These are phyloP conservation scores for Lagopus leucura DNA, from an alignment of 2,113 vertebrate genomes.

Conservation along the genomic window DNA sequence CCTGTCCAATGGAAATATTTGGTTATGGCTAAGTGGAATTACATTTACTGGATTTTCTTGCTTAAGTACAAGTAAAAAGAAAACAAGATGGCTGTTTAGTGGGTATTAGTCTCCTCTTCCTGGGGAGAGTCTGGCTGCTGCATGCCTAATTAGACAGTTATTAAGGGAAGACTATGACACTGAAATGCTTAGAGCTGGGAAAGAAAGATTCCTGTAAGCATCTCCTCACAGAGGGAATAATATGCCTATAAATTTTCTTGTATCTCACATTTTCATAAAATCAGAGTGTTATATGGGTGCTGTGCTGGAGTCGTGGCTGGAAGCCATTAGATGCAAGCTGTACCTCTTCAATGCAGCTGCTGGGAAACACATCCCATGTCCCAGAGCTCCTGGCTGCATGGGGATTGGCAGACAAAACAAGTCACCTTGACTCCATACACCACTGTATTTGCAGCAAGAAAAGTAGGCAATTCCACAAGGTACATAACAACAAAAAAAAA, in stretches of 20 bases:
- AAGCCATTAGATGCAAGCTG: neutral
- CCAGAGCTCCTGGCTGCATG: neutral
- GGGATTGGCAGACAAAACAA: neutral
- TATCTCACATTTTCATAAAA: neutral
- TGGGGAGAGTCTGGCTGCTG: neutral
- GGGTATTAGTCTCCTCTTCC: neutral
- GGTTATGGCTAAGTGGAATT: neutral
- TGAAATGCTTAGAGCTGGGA: neutral
- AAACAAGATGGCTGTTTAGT: constrained; percentile 14
- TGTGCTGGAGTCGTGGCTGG: neutral
- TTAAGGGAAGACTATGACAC: neutral
- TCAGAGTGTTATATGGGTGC: neutral
- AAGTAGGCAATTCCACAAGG: neutral
- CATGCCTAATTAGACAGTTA: neutral
- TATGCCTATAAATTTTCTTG: neutral
- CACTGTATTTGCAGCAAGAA: neutral
- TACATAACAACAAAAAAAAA: neutral
- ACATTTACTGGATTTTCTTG: constrained; percentile 33
- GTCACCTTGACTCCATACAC: neutral
- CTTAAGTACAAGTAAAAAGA: neutral
- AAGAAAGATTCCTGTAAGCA: neutral
- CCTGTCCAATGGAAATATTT: neutral
- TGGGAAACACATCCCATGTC: neutral
- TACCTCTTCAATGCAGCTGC: neutral
- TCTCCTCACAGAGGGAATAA: neutral